Evolutionary conservation across 2,797 vertebrate genomes (phyloP), one percentile per base, ranked within the genome.

Genomic region (Tolypeutes matacus): DNA sequence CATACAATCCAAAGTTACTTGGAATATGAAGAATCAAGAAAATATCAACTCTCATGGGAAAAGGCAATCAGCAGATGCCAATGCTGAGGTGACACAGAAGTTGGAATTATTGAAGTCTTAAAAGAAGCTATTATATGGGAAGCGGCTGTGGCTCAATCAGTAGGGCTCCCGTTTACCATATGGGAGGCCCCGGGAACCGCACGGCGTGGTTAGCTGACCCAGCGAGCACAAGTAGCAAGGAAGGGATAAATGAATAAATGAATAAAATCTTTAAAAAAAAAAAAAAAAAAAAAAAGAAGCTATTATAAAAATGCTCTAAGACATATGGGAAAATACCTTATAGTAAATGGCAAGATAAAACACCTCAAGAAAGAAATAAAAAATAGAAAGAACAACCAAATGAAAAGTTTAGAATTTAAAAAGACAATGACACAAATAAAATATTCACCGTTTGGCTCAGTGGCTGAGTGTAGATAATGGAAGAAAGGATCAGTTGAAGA

Each of bases 391-490:
- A 72, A 72, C 23, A 88, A 58, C 21, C 46, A 65, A 76, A 23
- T 58, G 69, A 88, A 83, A 65, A 67, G 15, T 58, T 89, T 75
- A 93, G 15, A 69, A n/a, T 76, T 62, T 21, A 87, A 95, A 83
- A 53, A 53, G 60, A 25, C 51, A 69, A 51, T 86, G 56, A 53
- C 10, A 65, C 80, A 73, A 91, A 56, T 58, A 34, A 86, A 80
- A 75, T 73, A 42, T 67, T 42, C 72, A 53, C 27, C 42, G 36
- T 4, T 80, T 81, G 58, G 58, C 25, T 78, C 49, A 29, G 34
- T 34, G 81, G 11, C 34, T 56, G 42, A 62, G 67, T 31, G 4
- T 20, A 81, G 31, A n/a, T 42, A 60, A 31, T 46, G 60, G 72
- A 75, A 23, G 21, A 58, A 86, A 82, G 14, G 31, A 60, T 81